Evolutionary conservation across 2,888 invertebrate genomes (phyloP).

Genomic region (Pheosia tremula): DNA sequence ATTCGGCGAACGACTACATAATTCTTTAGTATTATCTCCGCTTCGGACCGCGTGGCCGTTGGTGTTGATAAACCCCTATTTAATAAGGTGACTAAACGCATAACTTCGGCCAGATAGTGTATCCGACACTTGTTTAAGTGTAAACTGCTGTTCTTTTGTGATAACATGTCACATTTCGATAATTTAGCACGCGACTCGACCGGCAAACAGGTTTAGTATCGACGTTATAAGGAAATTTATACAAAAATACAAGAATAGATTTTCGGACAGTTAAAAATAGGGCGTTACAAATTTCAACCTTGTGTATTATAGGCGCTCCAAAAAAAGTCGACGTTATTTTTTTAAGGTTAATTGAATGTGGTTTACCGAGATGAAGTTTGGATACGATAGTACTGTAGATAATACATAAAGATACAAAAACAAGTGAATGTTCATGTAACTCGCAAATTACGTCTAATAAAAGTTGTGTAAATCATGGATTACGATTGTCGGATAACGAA

Average conservation of each 20-base stretch:
- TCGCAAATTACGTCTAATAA: constrained; percentile 16
- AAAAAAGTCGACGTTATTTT: constrained; percentile 1
- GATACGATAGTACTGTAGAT: constrained; percentile 33
- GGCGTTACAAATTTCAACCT: constrained; percentile 20
- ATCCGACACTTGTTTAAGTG: constrained; percentile 80
- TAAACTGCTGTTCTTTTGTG: constrained; percentile 79
- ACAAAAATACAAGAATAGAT: constrained; percentile 30
- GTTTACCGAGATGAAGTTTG: constrained; percentile 19
- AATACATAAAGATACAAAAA: constrained; percentile 9
- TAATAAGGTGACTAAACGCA: constrained; percentile 77
- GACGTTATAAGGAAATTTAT: constrained; percentile 51
- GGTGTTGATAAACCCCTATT: constrained; percentile 72
- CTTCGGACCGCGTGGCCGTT: constrained; percentile 30
- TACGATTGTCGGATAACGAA: constrained; percentile 34
- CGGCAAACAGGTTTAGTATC: constrained; percentile 56
- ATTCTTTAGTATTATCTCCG: constrained; percentile 33
- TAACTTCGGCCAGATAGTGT: constrained; percentile 67
- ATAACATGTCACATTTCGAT: constrained; percentile 80
- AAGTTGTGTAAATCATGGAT: constrained; percentile 34
- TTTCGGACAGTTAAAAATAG: constrained; percentile 13
- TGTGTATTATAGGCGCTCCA: constrained; percentile 8
- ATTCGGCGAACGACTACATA: constrained; percentile 37
- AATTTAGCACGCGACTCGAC: constrained; percentile 65
- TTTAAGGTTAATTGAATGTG: neutral
- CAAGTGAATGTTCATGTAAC: constrained; percentile 37